Conservation (phyloP, 2,113 vertebrate species). For the Hyla sarda region DNA sequence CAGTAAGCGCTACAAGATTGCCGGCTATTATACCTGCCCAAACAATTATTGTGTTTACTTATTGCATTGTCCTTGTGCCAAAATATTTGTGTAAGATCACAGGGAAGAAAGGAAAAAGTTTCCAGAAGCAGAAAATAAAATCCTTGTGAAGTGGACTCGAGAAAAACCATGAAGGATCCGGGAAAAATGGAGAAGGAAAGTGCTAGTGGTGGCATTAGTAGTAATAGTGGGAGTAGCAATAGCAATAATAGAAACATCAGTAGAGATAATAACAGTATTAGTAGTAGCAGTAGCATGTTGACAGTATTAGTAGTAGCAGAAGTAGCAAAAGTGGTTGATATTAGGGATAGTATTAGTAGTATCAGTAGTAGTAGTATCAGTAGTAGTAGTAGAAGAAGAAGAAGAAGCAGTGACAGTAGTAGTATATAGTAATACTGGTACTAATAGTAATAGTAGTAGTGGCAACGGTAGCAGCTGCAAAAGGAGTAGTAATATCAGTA, state of each 20-base stretch:
- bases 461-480: background rate
- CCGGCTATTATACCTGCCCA: constrained; percentile 8
- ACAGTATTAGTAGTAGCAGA: no score
- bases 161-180: background rate
- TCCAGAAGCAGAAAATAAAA: constrained; percentile 7
- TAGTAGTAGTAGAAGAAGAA: no score
- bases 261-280: no score
- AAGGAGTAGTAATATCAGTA: no score
- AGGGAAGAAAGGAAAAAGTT: background rate
- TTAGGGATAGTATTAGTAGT: no score
- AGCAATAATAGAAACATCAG: no score
- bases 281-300: no score
- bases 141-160: background rate
- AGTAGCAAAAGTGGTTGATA: no score
- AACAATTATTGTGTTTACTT: constrained; percentile 29
- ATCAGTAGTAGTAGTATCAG: no score
- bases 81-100: background rate
- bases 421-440: background rate
- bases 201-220: no score
- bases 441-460: background rate
- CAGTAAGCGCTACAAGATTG: constrained; percentile 16
- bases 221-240: no score
- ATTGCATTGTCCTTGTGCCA: constrained; percentile 27
- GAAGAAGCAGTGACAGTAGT: no score
- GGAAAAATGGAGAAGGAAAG: background rate